These are phyloP conservation scores for Lithophane socia DNA, from an alignment of 2,888 invertebrate genomes.

Conservation along the genomic window DNA sequence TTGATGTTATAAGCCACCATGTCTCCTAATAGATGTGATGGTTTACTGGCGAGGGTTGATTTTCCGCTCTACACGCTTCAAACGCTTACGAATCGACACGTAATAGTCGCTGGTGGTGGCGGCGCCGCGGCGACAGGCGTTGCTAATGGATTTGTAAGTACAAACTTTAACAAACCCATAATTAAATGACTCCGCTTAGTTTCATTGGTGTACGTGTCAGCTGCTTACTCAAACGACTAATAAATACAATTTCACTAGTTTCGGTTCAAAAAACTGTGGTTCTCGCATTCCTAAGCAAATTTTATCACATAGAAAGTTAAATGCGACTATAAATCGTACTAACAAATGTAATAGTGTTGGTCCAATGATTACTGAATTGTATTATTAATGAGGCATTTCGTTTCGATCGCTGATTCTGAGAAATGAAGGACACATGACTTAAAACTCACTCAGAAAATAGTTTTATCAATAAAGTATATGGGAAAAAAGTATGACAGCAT, in stretches of 20 bases:
- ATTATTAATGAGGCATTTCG: constrained; percentile 20
- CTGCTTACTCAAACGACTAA: constrained; percentile 62
- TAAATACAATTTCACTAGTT: constrained; percentile 54
- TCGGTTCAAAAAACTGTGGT: constrained; percentile 19
- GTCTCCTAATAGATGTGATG: constrained; percentile 91
- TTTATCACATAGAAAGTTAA: constrained; percentile 34
- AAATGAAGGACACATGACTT: constrained; percentile 6
- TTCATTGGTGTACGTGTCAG: constrained; percentile 77
- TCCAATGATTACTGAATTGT: constrained; percentile 31
- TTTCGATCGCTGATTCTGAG: constrained; percentile 13
- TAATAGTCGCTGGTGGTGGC: constrained; percentile 99
- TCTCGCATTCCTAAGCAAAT: constrained; percentile 45
- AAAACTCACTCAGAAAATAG: not conserved
- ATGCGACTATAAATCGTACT: constrained; percentile 16
- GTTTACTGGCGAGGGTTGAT: constrained; percentile 96
- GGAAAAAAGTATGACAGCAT: not conserved
- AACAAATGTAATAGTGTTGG: constrained; percentile 25
- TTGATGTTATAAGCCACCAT: constrained; percentile 83
- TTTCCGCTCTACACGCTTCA: constrained; percentile 98
- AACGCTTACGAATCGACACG: constrained; percentile 97
- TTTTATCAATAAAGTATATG: not conserved
- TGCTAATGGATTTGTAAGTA: constrained; percentile 98
- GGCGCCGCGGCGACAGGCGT: constrained; percentile 99
- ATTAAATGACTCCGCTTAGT: constrained; percentile 46
- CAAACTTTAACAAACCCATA: constrained; percentile 35